These are phyloP conservation scores for Anolis carolinensis DNA, from an alignment of 2,113 vertebrate genomes.

Conservation along the genomic window DNA sequence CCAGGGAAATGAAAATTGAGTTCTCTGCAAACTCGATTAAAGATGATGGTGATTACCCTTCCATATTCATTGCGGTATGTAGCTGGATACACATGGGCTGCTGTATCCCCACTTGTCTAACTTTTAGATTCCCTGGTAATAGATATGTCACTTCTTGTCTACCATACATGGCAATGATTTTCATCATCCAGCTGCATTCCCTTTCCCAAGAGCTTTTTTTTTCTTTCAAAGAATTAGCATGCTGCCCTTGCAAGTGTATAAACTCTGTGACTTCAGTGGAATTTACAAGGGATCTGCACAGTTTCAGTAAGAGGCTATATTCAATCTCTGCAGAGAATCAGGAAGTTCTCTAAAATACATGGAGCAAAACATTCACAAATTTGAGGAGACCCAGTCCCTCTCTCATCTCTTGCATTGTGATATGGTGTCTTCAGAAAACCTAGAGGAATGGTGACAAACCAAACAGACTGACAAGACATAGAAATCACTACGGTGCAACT, in stretches of 20 bases:
- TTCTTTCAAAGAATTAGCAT: neutral
- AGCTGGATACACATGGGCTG: neutral
- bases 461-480: neutral
- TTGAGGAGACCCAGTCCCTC: neutral
- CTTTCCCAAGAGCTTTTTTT: neutral
- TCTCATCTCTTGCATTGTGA: neutral
- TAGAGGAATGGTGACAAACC: too few relatives aligned
- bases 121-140: constrained; percentile 21
- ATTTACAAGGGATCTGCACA: neutral
- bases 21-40: constrained; percentile 24
- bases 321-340: neutral
- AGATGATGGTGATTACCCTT: constrained; percentile 7
- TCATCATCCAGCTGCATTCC: neutral
- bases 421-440: neutral
- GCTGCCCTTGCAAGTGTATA: neutral
- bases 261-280: neutral
- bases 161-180: neutral
- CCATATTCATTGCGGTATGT: constrained; percentile 12
- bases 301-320: neutral
- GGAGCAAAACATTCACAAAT: neutral
- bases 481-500: too few relatives aligned
- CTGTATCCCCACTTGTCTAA: neutral
- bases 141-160: neutral
- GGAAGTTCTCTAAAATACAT: neutral
- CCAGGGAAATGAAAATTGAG: constrained; percentile 40